Evolutionary conservation across 2,797 vertebrate species (phyloP).

Genomic region (Leontopithecus rosalia): DNA sequence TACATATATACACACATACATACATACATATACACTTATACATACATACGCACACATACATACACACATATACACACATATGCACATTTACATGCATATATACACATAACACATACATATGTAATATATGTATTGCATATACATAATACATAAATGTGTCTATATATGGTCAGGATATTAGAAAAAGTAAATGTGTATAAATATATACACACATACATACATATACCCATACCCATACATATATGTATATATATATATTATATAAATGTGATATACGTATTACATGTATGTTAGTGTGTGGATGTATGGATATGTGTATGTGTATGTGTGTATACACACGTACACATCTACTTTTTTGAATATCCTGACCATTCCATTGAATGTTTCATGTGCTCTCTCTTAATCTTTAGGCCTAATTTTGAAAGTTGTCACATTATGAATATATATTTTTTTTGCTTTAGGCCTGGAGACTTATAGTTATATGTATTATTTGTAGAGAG

Average conservation of each 20-base stretch:
- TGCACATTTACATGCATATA: not conserved
- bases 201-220: too few relatives aligned
- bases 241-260: not conserved
- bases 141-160: not conserved
- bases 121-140: not conserved
- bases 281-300: not conserved
- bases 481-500: constrained; percentile 46
- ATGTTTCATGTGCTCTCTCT: not conserved
- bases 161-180: too few relatives aligned
- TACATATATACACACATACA: not conserved
- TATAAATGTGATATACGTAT: not conserved
- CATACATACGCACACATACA: fast-evolving
- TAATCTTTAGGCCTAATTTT: constrained; percentile 17
- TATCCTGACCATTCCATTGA: not conserved
- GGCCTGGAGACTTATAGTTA: not conserved
- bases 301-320: not conserved
- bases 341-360: not conserved
- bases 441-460: not conserved
- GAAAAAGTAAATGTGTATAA: too few relatives aligned
- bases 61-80: fast-evolving
- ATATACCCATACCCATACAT: not conserved
- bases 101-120: not conserved
- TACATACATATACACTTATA: not conserved
- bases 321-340: not conserved
- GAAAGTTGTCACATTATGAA: not conserved